phyloP scores from a whole-genome alignment of 2,113 vertebrate genomes.

The Taurulus bubalis region DNA sequence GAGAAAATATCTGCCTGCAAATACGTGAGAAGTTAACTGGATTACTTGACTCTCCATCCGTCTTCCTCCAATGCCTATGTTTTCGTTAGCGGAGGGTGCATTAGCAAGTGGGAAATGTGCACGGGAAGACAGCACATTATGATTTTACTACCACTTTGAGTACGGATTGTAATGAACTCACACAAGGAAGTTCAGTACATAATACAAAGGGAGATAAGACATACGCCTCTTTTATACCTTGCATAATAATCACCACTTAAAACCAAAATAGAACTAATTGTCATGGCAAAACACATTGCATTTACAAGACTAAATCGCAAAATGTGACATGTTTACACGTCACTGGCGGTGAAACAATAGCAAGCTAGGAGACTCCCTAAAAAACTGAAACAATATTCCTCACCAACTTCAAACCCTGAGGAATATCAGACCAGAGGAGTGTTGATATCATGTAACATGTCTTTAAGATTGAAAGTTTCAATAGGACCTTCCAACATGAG shows the following conservation, averaged over 20 bases:
- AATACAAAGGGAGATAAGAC: slow-evolving; percentile 5
- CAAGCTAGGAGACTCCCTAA: neutral
- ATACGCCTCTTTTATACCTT: slow-evolving; percentile 13
- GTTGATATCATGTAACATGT: neutral
- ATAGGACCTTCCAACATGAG: neutral
- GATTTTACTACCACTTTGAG: slow-evolving; percentile 61
- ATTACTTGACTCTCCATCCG: slow-evolving; percentile 68
- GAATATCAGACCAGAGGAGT: neutral
- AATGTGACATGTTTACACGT: neutral
- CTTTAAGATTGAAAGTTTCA: neutral
- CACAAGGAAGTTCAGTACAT: slow-evolving; percentile 37
- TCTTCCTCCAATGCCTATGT: slow-evolving; percentile 56
- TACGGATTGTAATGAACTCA: slow-evolving; percentile 44
- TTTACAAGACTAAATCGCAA: neutral
- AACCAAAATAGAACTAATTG: neutral
- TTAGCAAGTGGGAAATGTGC: slow-evolving; percentile 51
- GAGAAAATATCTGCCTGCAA: slow-evolving; percentile 70
- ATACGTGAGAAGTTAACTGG: slow-evolving; percentile 69
- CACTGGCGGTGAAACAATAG: neutral
- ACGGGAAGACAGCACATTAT: slow-evolving; percentile 35
- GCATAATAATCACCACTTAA: slow-evolving; percentile 30
- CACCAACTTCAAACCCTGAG: neutral
- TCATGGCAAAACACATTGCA: neutral
- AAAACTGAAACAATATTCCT: neutral
- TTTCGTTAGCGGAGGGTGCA: slow-evolving; percentile 50